These are phyloP conservation scores for Magallana gigas DNA, from an alignment of 1,140 invertebrate species.

Conservation along the genomic window DNA sequence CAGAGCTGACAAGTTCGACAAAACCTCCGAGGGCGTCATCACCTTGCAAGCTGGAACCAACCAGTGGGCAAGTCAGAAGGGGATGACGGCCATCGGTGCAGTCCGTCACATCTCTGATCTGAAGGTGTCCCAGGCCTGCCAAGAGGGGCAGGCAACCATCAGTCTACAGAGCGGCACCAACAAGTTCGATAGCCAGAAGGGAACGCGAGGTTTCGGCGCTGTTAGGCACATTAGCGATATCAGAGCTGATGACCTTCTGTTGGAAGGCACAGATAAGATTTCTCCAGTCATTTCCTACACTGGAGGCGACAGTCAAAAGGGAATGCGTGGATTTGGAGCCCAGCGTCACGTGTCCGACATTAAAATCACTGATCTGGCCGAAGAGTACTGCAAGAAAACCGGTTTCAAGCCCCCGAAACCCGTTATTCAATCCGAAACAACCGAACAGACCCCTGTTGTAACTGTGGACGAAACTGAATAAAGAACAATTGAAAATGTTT, in stretches of 20 bases:
- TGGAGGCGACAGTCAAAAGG: constrained; percentile 81
- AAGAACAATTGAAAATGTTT: background rate
- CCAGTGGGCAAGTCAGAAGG: constrained; percentile 93
- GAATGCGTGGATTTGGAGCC: constrained; percentile 85
- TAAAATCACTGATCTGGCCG: constrained; percentile 60
- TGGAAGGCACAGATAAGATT: constrained; percentile 91
- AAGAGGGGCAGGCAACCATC: constrained; percentile 88
- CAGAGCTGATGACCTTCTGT: constrained; percentile 69
- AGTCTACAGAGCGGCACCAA: constrained; percentile 95
- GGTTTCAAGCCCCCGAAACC: constrained; percentile 83
- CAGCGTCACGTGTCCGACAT: constrained; percentile 88
- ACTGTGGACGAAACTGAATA: background rate
- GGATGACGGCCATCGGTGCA: constrained; percentile 93
- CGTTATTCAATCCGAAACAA: constrained; percentile 67
- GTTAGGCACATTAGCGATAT: constrained; percentile 84
- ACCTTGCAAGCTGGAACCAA: constrained; percentile 96
- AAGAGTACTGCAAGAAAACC: constrained; percentile 74
- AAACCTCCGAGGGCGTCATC: constrained; percentile 89
- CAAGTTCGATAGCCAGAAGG: constrained; percentile 83
- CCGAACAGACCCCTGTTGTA: constrained; percentile 35
- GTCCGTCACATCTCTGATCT: constrained; percentile 89
- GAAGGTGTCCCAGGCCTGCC: constrained; percentile 64
- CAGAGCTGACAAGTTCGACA: constrained; percentile 69
- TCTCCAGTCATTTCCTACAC: constrained; percentile 96
- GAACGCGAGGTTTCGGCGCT: constrained; percentile 85